Percentiles rank a stretch among this genome's conserved stretches.
Evolutionary conservation across 2,797 vertebrate genomes (phyloP).

Genomic region (Microchirus variegatus): DNA sequence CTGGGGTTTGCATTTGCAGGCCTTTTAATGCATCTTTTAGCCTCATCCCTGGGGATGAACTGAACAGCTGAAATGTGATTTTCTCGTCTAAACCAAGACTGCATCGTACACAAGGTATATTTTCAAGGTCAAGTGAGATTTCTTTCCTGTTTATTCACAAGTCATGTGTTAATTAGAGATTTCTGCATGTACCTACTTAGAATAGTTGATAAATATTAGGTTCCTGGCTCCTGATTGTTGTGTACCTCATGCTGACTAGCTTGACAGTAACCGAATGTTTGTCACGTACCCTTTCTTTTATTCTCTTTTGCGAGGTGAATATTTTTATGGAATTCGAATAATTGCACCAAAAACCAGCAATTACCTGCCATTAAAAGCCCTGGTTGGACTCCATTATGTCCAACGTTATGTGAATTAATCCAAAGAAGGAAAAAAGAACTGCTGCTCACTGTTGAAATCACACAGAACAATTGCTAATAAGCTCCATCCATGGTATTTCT

Average conservation of each 20-base stretch:
- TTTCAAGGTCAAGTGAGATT: conserved; percentile 9
- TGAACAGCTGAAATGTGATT: conserved; percentile 23
- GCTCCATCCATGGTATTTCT: conserved; percentile 54
- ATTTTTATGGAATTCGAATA: conserved; percentile 17
- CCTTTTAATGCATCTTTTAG: conserved; percentile 24
- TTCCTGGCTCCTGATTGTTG: background rate
- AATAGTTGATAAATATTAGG: background rate
- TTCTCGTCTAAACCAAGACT: conserved; percentile 26
- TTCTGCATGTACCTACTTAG: no score
- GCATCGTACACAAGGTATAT: background rate
- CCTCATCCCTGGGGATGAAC: conserved; percentile 10
- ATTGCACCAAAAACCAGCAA: conserved; percentile 24
- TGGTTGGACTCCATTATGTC: conserved; percentile 37
- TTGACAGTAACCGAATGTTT: background rate
- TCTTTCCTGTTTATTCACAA: background rate
- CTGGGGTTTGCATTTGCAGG: no score
- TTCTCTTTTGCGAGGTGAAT: conserved; percentile 14
- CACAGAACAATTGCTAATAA: conserved; percentile 57
- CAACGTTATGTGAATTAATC: conserved; percentile 42
- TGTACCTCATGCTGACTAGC: conserved; percentile 4
- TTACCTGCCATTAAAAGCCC: conserved; percentile 29
- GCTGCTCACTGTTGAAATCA: conserved; percentile 31
- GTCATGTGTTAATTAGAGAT: no score
- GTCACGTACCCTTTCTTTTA: conserved; percentile 10
- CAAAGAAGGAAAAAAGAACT: conserved; percentile 43